Percentiles rank a stretch among this genome's conserved stretches.
Evolutionary conservation across 2,113 vertebrate genomes (phyloP).

Genomic region (Tragelaphus strepsiceros): DNA sequence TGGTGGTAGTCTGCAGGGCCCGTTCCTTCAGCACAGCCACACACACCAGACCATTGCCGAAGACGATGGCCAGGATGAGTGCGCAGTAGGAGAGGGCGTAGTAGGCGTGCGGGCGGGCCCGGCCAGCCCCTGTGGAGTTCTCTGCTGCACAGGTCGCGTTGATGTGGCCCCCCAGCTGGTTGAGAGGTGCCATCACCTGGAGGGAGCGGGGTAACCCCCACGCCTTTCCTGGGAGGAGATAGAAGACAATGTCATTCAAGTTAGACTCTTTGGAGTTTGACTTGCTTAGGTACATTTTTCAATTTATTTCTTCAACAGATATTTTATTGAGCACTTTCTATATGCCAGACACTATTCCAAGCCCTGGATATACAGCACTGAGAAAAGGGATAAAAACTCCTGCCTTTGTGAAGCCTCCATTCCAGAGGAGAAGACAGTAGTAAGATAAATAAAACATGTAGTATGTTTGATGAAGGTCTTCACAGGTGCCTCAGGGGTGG

Average conservation of each 20-base stretch:
- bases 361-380: background rate
- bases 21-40: slow-evolving; percentile 90
- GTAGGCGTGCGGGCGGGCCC: slow-evolving; percentile 81
- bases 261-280: background rate
- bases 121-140: slow-evolving; percentile 77
- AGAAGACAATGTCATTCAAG: background rate
- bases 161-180: slow-evolving; percentile 77
- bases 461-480: background rate
- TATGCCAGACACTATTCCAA: background rate
- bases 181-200: slow-evolving; percentile 84
- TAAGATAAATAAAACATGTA: background rate
- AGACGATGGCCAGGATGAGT: slow-evolving; percentile 92
- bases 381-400: background rate
- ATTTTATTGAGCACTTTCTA: background rate
- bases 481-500: background rate
- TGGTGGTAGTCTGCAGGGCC: slow-evolving; percentile 92
- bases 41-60: slow-evolving; percentile 93
- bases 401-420: background rate
- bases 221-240: slow-evolving; percentile 17
- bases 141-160: slow-evolving; percentile 81
- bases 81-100: slow-evolving; percentile 90
- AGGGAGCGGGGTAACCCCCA: slow-evolving; percentile 19
- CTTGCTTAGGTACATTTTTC: background rate
- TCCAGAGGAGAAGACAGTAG: background rate
- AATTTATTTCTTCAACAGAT: background rate